Percentiles rank a stretch among this genome's conserved stretches.
phyloP scores from a whole-genome alignment of 2,797 vertebrate species.

The Onychomys leucogaster region DNA sequence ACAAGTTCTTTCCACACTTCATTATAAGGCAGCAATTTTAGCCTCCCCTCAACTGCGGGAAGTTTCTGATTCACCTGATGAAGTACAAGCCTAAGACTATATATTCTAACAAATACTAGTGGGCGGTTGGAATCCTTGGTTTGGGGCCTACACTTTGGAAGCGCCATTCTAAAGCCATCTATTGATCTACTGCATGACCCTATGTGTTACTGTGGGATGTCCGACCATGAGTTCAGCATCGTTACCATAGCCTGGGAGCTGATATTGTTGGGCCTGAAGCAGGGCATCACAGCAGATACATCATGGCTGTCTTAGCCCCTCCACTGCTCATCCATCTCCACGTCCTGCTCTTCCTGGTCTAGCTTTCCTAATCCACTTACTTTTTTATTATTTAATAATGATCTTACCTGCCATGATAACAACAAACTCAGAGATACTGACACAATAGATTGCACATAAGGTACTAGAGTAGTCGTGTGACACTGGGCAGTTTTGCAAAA shows the following conservation, averaged over 20 bases:
- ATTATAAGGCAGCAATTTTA: not conserved
- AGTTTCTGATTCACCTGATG: constrained; percentile 33
- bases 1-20: not conserved
- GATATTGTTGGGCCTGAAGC: not conserved
- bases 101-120: not conserved
- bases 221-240: not conserved
- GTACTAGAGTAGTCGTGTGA: not conserved
- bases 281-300: not conserved
- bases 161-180: not conserved
- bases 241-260: not conserved
- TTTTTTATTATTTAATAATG: constrained; percentile 58
- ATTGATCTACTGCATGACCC: not conserved
- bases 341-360: constrained; percentile 13
- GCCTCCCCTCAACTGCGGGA: not conserved
- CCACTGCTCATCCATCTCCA: not conserved
- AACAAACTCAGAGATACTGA: constrained; percentile 44
- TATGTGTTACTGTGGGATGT: not conserved
- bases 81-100: not conserved
- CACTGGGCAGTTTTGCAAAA: constrained; percentile 38
- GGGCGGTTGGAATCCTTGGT: not conserved
- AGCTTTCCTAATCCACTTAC: constrained; percentile 56
- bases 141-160: not conserved
- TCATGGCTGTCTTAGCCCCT: not conserved
- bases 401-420: constrained; percentile 40
- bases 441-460: constrained; percentile 24